Conservation (phyloP, 2,797 vertebrate genomes). For the Aplochiton taeniatus region DNA sequence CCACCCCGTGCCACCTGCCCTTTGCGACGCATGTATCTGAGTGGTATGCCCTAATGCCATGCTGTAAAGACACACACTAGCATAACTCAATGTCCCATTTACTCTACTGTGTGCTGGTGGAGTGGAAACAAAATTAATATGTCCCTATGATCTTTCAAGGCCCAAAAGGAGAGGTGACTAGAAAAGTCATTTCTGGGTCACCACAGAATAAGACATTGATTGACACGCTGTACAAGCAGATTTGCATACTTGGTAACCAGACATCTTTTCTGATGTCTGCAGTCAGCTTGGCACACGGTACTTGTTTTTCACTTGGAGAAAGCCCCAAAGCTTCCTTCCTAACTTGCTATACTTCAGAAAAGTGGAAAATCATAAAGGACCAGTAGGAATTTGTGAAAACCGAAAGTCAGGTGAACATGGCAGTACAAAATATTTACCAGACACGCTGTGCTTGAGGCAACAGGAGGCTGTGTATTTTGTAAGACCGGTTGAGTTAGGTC, state of each 20-base stretch:
- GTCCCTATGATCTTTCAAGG: not conserved
- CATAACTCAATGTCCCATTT: too few relatives aligned
- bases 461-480: too few relatives aligned
- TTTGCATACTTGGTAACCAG: not conserved
- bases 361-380: too few relatives aligned
- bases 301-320: slow-evolving; percentile 16
- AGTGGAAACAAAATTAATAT: too few relatives aligned
- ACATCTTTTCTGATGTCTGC: slow-evolving; percentile 6
- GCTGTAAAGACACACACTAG: too few relatives aligned
- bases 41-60: not conserved
- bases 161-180: not conserved
- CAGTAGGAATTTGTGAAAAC: too few relatives aligned
- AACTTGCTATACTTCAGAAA: slow-evolving; percentile 2
- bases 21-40: too few relatives aligned
- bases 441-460: too few relatives aligned
- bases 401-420: too few relatives aligned
- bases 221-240: not conserved
- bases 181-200: slow-evolving; percentile 3
- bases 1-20: not conserved
- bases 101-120: too few relatives aligned
- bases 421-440: too few relatives aligned
- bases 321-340: not conserved
- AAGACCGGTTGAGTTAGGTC: too few relatives aligned
- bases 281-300: slow-evolving; percentile 16
- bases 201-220: slow-evolving; percentile 19